A percentile compares a stretch with the other conserved stretches of the same genome.
These are phyloP conservation scores for Epinephelus cyanopodus DNA, from an alignment of 2,113 vertebrate species.

Conservation along the genomic window DNA sequence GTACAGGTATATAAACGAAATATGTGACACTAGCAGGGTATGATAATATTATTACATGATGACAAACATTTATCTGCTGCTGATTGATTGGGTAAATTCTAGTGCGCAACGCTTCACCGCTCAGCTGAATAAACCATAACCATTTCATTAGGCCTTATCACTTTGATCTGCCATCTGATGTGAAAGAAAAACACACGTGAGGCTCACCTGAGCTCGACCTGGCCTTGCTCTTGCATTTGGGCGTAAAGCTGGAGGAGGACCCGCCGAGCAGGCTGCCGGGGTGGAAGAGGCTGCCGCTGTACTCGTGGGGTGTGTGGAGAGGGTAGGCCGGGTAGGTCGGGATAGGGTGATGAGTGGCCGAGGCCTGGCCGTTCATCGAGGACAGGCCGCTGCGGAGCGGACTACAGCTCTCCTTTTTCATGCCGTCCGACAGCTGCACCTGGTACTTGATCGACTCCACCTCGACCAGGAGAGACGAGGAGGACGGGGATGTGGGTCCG, in stretches of 20 bases:
- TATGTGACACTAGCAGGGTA: not conserved
- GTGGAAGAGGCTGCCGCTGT: slow-evolving; percentile 95
- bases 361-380: slow-evolving; percentile 90
- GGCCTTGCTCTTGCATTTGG: slow-evolving; percentile 96
- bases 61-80: slow-evolving; percentile 6
- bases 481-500: slow-evolving; percentile 91
- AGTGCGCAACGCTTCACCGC: not conserved
- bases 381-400: slow-evolving; percentile 92
- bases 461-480: slow-evolving; percentile 35
- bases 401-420: slow-evolving; percentile 98
- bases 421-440: slow-evolving; percentile 90
- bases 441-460: slow-evolving; percentile 94
- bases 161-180: slow-evolving; percentile 19
- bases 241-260: slow-evolving; percentile 94
- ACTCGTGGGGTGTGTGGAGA: slow-evolving; percentile 92
- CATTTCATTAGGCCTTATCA: slow-evolving; percentile 30
- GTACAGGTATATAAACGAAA: not conserved
- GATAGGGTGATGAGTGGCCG: slow-evolving; percentile 95
- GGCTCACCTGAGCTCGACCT: slow-evolving; percentile 96
- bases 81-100: slow-evolving; percentile 7
- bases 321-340: slow-evolving; percentile 95
- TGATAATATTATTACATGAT: not conserved
- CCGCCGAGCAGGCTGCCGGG: slow-evolving; percentile 93
- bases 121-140: slow-evolving; percentile 28
- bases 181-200: slow-evolving; percentile 27